A percentile compares a stretch with the other conserved stretches of the same genome.
Conservation (phyloP, 2,113 vertebrate genomes). For the Dermatemys mawii region DNA sequence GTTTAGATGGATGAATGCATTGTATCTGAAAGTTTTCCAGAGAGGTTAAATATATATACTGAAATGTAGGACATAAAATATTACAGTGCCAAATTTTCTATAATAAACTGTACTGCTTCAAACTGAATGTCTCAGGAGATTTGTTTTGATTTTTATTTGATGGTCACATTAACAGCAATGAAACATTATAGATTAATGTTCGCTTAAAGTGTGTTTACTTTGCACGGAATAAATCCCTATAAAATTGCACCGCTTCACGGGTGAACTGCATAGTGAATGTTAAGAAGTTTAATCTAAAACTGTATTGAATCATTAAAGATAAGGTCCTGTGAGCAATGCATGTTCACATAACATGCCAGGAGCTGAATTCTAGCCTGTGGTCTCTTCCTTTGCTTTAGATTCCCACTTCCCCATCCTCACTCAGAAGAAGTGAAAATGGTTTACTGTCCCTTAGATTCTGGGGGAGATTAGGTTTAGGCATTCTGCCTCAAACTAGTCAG, state of each 20-base stretch:
- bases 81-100: constrained; percentile 26
- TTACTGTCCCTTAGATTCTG: background rate
- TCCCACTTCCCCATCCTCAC: too few species aligned
- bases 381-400: background rate
- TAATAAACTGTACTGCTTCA: constrained; percentile 17
- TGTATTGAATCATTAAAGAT: background rate
- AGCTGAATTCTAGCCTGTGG: fast-evolving
- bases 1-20: background rate
- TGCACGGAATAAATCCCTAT: background rate
- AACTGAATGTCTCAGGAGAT: constrained; percentile 31
- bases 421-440: background rate
- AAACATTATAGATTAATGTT: constrained; percentile 12
- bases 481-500: background rate
- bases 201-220: constrained; percentile 31
- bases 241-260: constrained; percentile 8
- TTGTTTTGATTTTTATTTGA: constrained; percentile 28
- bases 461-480: background rate
- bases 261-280: constrained; percentile 26
- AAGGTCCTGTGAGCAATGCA: background rate
- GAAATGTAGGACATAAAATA: constrained; percentile 41
- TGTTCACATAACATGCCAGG: background rate
- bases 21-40: constrained; percentile 24
- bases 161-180: constrained; percentile 31
- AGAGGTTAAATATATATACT: background rate
- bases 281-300: background rate